A percentile compares a stretch with the other conserved stretches of the same genome.
These are phyloP conservation scores for Lamellibrachia luymesi DNA, from an alignment of 1,140 invertebrate species.

Conservation along the genomic window DNA sequence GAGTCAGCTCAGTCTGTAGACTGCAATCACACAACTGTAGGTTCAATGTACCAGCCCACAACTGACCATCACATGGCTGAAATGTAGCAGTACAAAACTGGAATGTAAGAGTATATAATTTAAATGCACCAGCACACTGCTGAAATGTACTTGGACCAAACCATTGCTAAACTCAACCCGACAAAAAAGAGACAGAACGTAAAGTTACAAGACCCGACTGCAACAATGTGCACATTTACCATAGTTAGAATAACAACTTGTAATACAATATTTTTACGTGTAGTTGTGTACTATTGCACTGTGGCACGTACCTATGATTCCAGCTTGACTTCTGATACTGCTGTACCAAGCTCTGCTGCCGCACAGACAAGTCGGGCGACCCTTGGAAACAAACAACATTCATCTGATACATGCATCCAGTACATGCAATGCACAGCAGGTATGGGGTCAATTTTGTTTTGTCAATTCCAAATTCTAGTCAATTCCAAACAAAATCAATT, in stretches of 20 bases:
- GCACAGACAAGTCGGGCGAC: background rate
- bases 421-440: background rate
- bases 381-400: background rate
- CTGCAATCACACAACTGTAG: background rate
- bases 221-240: too few species aligned
- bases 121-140: background rate
- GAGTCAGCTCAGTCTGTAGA: background rate
- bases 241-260: too few species aligned
- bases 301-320: background rate
- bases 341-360: background rate
- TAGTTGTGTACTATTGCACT: too few species aligned
- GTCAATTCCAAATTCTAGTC: too few species aligned
- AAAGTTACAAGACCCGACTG: too few species aligned
- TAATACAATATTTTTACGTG: too few species aligned
- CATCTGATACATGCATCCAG: background rate
- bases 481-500: too few species aligned
- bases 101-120: background rate
- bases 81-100: background rate
- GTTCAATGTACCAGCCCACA: background rate
- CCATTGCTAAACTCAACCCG: too few species aligned
- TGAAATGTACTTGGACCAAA: background rate
- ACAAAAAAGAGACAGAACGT: too few species aligned
- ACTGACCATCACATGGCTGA: background rate
- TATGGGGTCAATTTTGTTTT: too few species aligned
- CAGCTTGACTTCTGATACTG: constrained; percentile 12